phyloP scores from a whole-genome alignment of 2,113 vertebrate genomes.

The Nestor notabilis region DNA sequence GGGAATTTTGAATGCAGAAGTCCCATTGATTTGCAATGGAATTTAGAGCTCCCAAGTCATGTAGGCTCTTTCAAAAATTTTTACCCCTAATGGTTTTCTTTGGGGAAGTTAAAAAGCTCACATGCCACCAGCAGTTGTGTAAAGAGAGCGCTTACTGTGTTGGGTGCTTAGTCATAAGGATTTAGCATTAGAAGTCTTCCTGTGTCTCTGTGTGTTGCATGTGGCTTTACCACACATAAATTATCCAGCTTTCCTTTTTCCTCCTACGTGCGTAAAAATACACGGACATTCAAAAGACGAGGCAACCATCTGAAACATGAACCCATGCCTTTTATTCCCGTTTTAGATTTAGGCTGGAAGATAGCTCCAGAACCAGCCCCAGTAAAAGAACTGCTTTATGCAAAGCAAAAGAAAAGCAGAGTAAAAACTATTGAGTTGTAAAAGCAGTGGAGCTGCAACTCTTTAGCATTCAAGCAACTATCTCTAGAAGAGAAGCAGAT shows the following conservation, averaged over 20 bases:
- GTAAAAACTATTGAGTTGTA: not conserved
- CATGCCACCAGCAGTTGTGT: slow-evolving; percentile 25
- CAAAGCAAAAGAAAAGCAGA: not conserved
- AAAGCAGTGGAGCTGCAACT: not conserved
- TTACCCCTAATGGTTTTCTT: slow-evolving; percentile 13
- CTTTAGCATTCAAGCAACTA: slow-evolving; percentile 52
- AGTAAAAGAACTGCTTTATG: not conserved
- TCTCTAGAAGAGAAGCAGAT: slow-evolving; percentile 47
- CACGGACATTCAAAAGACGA: not conserved
- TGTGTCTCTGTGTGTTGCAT: slow-evolving; percentile 6
- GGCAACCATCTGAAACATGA: not conserved
- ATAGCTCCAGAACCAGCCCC: not conserved
- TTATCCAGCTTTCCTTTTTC: slow-evolving; percentile 53
- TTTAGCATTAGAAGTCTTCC: slow-evolving; percentile 32
- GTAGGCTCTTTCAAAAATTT: not conserved
- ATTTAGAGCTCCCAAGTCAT: not conserved
- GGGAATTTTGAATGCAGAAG: not conserved
- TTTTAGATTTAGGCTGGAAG: slow-evolving; percentile 1
- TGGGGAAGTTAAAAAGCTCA: slow-evolving; percentile 14
- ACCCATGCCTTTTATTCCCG: not conserved
- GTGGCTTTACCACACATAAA: slow-evolving; percentile 63
- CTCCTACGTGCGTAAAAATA: not conserved
- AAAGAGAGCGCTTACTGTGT: slow-evolving; percentile 20
- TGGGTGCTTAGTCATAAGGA: slow-evolving; percentile 45
- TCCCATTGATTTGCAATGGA: slow-evolving; percentile 8